phyloP scores from a whole-genome alignment of 2,888 invertebrate genomes.

The Ellobium chinense region DNA sequence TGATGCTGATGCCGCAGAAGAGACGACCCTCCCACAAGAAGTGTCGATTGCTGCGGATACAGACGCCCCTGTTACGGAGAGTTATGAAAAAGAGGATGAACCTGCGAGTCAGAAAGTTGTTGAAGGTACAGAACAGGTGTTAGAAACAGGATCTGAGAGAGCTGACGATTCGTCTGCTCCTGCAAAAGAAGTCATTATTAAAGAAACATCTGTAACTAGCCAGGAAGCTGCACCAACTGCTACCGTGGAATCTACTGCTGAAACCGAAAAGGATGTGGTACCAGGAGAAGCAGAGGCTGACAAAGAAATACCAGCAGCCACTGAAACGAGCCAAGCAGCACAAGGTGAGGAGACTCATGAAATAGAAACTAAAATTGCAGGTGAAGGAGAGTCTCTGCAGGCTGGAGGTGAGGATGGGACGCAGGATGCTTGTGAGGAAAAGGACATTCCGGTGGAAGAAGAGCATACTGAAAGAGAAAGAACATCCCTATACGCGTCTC shows the following conservation, averaged over 20 bases:
- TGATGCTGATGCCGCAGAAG: not conserved
- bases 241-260: not conserved
- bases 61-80: not conserved
- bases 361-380: not conserved
- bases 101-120: no score
- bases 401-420: not conserved
- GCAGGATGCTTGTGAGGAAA: no score
- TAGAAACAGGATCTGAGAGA: not conserved
- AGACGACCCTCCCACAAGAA: not conserved
- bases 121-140: not conserved
- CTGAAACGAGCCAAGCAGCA: not conserved
- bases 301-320: not conserved
- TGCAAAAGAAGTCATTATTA: not conserved
- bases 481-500: not conserved
- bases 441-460: not conserved
- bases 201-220: not conserved
- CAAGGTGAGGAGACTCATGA: not conserved
- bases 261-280: not conserved
- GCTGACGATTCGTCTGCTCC: no score
- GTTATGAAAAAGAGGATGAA: not conserved
- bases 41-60: not conserved
- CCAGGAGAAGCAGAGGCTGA: not conserved
- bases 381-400: not conserved
- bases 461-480: not conserved
- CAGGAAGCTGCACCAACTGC: not conserved